These are phyloP conservation scores for Thunnus maccoyii DNA, from an alignment of 2,113 vertebrate species.

Conservation along the genomic window DNA sequence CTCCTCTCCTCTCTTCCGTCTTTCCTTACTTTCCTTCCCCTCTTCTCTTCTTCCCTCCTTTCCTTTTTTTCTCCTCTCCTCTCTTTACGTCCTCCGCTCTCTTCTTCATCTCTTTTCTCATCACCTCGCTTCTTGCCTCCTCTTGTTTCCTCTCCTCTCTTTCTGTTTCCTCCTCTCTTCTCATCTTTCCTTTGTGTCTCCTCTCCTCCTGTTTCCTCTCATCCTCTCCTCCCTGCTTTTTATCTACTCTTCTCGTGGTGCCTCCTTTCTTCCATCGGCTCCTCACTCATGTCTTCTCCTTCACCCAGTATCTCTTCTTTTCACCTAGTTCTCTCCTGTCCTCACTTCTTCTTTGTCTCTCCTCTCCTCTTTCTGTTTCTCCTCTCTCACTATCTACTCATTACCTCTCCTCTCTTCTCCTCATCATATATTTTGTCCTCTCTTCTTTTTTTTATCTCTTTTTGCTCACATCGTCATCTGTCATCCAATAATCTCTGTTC, in stretches of 20 bases:
- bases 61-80: too few species aligned
- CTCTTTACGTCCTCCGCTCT: neutral
- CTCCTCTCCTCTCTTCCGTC: slow-evolving; percentile 4
- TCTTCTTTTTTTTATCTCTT: neutral
- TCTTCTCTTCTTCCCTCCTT: neutral
- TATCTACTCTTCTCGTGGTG: too few species aligned
- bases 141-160: neutral
- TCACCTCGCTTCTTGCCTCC: too few species aligned
- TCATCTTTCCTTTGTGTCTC: neutral
- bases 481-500: neutral
- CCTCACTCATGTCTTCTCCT: neutral
- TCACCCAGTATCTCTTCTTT: too few species aligned
- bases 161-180: neutral
- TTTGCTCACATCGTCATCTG: too few species aligned
- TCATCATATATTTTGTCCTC: neutral
- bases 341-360: too few species aligned
- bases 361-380: neutral
- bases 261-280: too few species aligned
- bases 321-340: neutral
- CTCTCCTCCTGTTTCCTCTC: neutral
- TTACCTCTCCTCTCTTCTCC: neutral
- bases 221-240: neutral
- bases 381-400: neutral
- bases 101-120: neutral
- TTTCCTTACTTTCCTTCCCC: neutral